These are phyloP conservation scores for Macropus fuliginosus DNA, from an alignment of 2,797 vertebrate genomes.

Conservation along the genomic window DNA sequence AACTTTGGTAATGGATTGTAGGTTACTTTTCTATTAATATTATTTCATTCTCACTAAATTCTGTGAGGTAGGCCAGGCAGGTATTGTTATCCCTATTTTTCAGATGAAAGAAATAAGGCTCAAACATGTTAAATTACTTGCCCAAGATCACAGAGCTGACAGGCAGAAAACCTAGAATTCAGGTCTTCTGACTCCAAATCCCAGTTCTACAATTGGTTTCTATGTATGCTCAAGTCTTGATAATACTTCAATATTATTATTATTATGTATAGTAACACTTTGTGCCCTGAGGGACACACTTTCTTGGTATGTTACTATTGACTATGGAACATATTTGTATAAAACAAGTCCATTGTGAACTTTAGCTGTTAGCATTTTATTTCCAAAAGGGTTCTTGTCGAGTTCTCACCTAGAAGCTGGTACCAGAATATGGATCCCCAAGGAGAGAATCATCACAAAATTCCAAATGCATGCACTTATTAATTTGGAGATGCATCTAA, in stretches of 20 bases:
- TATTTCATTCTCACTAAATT: not conserved
- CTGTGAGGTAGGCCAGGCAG: not conserved
- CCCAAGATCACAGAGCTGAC: not conserved
- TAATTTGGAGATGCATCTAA: not conserved
- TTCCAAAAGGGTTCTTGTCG: not conserved
- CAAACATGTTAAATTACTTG: not conserved
- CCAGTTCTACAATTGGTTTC: not conserved
- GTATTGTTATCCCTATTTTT: not conserved
- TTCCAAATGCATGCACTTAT: conserved; percentile 41
- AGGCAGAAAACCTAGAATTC: not conserved
- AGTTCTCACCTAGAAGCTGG: not conserved
- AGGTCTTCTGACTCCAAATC: not conserved
- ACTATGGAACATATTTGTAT: not conserved
- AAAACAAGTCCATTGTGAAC: not conserved
- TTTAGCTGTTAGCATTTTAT: not conserved
- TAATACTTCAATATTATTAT: not conserved
- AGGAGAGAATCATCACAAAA: not conserved
- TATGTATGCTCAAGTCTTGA: not conserved
- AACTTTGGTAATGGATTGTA: not conserved
- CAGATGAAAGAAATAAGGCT: not conserved
- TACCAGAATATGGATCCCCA: not conserved
- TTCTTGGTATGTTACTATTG: not conserved
- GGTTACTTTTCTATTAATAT: not conserved
- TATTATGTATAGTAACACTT: not conserved
- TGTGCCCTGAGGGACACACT: not conserved